A percentile compares a stretch with the other conserved stretches of the same genome.
Evolutionary conservation across 2,888 invertebrate species (phyloP).

Genomic region (Synanthedon tipuliformis): DNA sequence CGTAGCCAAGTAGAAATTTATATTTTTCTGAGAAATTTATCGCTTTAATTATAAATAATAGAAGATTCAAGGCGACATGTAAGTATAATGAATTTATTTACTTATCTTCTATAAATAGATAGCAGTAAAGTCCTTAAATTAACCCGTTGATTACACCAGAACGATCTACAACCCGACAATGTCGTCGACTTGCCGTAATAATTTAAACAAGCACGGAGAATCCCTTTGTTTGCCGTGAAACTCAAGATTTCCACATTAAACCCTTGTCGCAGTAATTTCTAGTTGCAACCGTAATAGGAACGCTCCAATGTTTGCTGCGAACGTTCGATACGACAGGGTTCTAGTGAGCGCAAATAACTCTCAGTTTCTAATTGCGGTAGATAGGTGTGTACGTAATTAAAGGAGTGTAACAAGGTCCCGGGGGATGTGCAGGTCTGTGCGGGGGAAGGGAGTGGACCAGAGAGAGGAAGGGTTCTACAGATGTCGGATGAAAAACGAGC

Average conservation of each 20-base stretch:
- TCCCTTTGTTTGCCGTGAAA: constrained; percentile 32
- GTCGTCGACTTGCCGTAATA: constrained; percentile 36
- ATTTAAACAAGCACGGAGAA: constrained; percentile 42
- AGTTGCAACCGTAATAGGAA: background rate
- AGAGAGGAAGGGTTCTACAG: constrained; percentile 12
- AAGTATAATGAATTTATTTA: background rate
- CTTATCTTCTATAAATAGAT: background rate
- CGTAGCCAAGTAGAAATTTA: no score
- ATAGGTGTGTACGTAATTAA: constrained; percentile 58
- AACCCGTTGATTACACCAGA: constrained; percentile 43
- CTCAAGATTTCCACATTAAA: constrained; percentile 40
- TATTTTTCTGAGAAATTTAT: no score
- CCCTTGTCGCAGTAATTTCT: constrained; percentile 30
- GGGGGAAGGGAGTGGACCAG: background rate
- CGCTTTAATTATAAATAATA: no score
- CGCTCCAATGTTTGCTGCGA: background rate
- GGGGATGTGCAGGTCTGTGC: constrained; percentile 17
- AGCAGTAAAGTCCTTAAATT: constrained; percentile 35
- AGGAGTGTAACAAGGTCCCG: constrained; percentile 43
- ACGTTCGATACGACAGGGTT: constrained; percentile 1
- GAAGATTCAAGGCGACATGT: no score
- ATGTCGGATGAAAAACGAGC: constrained; percentile 36
- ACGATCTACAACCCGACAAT: constrained; percentile 23
- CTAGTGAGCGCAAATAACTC: constrained; percentile 4
- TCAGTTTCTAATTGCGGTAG: constrained; percentile 42